Percentiles rank a stretch among this genome's conserved stretches.
Conservation (phyloP, 1,140 invertebrate genomes). For the Drosophila mojavensis region DNA sequence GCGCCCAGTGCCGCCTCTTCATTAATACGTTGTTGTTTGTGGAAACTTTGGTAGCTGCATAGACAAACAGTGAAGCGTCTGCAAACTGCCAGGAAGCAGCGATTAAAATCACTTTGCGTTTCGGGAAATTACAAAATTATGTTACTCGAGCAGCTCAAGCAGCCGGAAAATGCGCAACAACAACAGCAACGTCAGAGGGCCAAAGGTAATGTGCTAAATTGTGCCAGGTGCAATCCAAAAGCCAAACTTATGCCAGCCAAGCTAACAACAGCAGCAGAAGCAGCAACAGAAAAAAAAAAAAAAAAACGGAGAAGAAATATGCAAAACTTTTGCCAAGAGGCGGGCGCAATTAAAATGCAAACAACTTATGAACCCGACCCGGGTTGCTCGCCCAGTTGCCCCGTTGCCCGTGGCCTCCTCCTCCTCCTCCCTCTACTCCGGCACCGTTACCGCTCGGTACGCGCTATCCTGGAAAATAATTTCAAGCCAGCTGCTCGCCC, state of each 20-base stretch:
- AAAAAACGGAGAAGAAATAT: conserved; percentile 26
- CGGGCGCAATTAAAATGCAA: conserved; percentile 68
- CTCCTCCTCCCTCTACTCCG: too few relatives aligned
- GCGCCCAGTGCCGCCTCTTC: conserved; percentile 4
- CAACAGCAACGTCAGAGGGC: conserved; percentile 13
- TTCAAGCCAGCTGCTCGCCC: conserved; percentile 38
- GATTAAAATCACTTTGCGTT: conserved; percentile 80
- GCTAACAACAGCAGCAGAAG: conserved; percentile 41
- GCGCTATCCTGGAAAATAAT: conserved; percentile 68
- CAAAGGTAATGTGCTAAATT: conserved; percentile 24
- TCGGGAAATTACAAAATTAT: conserved; percentile 77
- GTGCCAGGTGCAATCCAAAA: conserved; percentile 50
- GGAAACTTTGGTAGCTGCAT: neutral
- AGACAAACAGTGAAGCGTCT: conserved; percentile 31
- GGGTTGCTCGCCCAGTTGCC: neutral
- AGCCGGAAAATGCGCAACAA: conserved; percentile 69
- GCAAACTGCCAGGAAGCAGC: conserved; percentile 53
- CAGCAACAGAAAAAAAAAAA: conserved; percentile 15
- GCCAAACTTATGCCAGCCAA: conserved; percentile 47
- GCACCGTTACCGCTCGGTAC: conserved; percentile 6
- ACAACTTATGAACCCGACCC: conserved; percentile 25
- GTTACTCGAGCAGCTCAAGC: conserved; percentile 63
- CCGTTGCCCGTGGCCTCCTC: too few relatives aligned
- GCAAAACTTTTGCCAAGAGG: conserved; percentile 53
- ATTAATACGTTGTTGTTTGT: conserved; percentile 20